Percentiles rank a stretch among this genome's conserved stretches.
Conservation (phyloP, 1,140 invertebrate species). For the Cydia fagiglandana region DNA sequence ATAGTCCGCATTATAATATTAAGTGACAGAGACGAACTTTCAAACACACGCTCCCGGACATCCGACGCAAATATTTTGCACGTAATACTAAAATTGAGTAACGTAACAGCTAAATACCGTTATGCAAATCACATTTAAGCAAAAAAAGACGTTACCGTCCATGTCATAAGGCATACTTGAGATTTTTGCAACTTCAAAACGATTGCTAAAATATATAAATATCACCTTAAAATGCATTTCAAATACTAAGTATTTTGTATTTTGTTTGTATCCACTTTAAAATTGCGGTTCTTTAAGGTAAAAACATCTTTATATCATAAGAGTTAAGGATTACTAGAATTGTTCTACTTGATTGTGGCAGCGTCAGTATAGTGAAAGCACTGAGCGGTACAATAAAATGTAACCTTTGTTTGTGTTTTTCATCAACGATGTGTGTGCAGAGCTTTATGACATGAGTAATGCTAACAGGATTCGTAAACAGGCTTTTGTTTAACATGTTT, state of each 20-base stretch:
- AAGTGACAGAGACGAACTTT: slow-evolving; percentile 17
- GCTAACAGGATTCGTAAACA: slow-evolving; percentile 11
- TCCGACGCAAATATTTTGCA: slow-evolving; percentile 25
- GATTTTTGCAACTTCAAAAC: not conserved
- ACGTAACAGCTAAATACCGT: not conserved
- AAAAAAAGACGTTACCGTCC: not conserved
- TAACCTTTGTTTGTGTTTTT: slow-evolving; percentile 23
- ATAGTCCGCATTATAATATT: slow-evolving; percentile 13
- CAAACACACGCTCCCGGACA: slow-evolving; percentile 23
- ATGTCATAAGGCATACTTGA: not conserved
- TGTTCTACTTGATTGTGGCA: not conserved
- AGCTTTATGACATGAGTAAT: slow-evolving; percentile 1
- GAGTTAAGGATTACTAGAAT: not conserved
- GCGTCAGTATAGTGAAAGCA: not conserved
- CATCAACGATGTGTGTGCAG: not conserved
- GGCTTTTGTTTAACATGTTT: slow-evolving; percentile 27
- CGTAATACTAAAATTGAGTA: slow-evolving; percentile 28
- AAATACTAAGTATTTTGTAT: not conserved
- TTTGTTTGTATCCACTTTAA: not conserved
- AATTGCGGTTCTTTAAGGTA: not conserved
- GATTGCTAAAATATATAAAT: not conserved
- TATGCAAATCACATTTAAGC: not conserved
- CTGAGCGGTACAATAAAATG: not conserved
- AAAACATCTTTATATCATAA: not conserved
- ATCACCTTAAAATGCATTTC: slow-evolving; percentile 4